These are phyloP conservation scores for Subacronicta megacephala DNA, from an alignment of 2,888 invertebrate genomes.

Conservation along the genomic window DNA sequence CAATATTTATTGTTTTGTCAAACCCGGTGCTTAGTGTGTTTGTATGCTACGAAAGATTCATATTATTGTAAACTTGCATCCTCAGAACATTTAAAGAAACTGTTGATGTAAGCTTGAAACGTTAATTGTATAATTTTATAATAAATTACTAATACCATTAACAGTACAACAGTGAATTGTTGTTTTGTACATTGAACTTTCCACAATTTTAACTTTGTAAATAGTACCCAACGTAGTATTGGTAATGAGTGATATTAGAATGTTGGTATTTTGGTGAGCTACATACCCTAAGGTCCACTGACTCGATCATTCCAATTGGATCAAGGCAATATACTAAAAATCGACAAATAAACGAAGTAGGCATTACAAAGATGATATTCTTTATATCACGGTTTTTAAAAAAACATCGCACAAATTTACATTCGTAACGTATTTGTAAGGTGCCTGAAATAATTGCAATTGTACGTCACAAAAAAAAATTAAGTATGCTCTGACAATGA, in stretches of 20 bases:
- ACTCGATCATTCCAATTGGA: constrained; percentile 82
- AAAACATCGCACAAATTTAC: constrained; percentile 77
- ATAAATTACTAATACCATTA: constrained; percentile 50
- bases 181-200: constrained; percentile 68
- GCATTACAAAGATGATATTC: constrained; percentile 54
- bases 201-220: constrained; percentile 71
- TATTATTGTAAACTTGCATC: constrained; percentile 62
- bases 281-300: constrained; percentile 62
- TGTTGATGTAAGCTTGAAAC: constrained; percentile 71
- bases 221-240: constrained; percentile 72
- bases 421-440: constrained; percentile 65
- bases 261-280: constrained; percentile 70
- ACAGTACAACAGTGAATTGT: constrained; percentile 59
- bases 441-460: constrained; percentile 76
- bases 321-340: constrained; percentile 58
- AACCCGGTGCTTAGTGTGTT: constrained; percentile 78
- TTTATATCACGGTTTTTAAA: constrained; percentile 59
- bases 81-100: constrained; percentile 82
- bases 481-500: constrained; percentile 59
- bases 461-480: constrained; percentile 81
- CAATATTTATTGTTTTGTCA: constrained; percentile 76
- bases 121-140: constrained; percentile 49
- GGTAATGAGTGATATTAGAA: constrained; percentile 75
- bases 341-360: constrained; percentile 58
- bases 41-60: constrained; percentile 58